Evolutionary conservation across 2,113 vertebrate genomes (phyloP).

Genomic region (Nipponia nippon): DNA sequence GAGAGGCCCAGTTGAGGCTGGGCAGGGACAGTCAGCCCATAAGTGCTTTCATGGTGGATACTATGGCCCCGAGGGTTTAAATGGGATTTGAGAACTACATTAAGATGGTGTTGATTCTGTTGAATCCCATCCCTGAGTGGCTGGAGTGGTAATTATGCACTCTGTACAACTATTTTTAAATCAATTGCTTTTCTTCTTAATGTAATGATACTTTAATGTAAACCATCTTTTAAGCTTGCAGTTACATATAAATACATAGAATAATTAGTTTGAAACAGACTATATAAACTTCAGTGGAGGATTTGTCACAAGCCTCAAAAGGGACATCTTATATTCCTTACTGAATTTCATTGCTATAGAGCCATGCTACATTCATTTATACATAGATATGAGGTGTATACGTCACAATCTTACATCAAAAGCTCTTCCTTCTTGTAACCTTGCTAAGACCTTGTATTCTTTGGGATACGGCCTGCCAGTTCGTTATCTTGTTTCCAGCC

Average conservation of each 20-base stretch:
- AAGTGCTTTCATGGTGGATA: background rate
- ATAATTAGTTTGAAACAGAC: background rate
- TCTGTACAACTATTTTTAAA: background rate
- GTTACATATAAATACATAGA: background rate
- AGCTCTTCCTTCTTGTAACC: background rate
- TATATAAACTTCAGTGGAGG: background rate
- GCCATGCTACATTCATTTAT: background rate
- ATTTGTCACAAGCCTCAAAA: background rate
- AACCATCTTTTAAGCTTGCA: background rate
- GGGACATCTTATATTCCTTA: background rate
- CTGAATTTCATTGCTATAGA: background rate
- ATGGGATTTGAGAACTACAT: background rate
- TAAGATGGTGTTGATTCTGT: background rate
- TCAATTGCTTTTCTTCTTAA: background rate
- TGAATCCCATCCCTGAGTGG: background rate
- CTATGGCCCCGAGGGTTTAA: fast-evolving
- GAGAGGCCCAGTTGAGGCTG: background rate
- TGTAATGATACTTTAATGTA: background rate
- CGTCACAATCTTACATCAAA: background rate
- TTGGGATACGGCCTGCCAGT: background rate
- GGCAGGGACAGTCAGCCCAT: fast-evolving
- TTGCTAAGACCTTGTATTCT: background rate
- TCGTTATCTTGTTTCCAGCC: background rate
- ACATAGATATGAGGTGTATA: background rate
- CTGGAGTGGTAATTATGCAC: background rate